These are phyloP conservation scores for Aramus guarauna DNA, from an alignment of 2,113 vertebrate species.

Conservation along the genomic window DNA sequence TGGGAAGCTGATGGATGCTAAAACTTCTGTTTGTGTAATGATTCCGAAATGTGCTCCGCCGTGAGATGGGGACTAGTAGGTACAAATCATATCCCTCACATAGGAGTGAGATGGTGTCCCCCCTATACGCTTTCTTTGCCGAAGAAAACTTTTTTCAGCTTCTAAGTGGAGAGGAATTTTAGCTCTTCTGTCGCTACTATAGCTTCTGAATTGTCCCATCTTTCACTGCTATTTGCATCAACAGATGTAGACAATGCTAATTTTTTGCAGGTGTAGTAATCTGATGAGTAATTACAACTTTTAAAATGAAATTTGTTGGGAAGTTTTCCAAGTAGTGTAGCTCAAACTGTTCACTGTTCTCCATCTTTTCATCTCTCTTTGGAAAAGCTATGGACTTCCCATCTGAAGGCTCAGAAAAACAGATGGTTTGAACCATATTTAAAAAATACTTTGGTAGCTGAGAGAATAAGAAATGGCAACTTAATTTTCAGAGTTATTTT, in stretches of 20 bases:
- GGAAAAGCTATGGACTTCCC: not conserved
- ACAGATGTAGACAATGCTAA: not conserved
- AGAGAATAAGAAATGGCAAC: not conserved
- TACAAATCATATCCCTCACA: not conserved
- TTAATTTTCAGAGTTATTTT: not conserved
- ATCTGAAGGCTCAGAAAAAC: not conserved
- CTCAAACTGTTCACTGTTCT: not conserved
- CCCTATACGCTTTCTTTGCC: rapidly evolving
- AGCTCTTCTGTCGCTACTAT: not conserved
- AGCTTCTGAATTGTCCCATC: not conserved
- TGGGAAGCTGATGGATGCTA: not conserved
- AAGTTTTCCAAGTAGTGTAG: not conserved
- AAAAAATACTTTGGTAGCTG: not conserved
- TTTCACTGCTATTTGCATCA: not conserved
- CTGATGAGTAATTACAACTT: not conserved
- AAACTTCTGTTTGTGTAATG: not conserved
- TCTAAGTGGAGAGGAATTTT: not conserved
- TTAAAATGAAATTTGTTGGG: not conserved
- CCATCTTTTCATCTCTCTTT: not conserved
- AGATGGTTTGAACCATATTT: not conserved
- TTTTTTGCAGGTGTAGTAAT: not conserved
- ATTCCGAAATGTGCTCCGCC: not conserved
- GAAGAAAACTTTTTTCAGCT: not conserved
- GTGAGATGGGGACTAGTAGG: not conserved
- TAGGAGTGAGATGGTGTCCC: not conserved